These are phyloP conservation scores for Emesis furor DNA, from an alignment of 2,888 invertebrate genomes.

Conservation along the genomic window DNA sequence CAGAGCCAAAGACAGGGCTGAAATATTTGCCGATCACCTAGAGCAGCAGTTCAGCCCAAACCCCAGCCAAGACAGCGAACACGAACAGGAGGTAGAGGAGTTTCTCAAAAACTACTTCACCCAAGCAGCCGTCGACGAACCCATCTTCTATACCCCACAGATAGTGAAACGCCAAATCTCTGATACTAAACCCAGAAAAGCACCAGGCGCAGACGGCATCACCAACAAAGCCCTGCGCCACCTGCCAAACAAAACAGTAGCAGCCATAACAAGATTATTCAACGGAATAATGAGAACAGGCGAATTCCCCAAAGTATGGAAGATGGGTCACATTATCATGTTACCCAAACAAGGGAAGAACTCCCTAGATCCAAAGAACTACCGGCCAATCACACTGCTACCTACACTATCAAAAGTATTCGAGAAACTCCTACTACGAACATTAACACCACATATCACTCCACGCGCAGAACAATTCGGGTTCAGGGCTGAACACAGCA, in stretches of 20 bases:
- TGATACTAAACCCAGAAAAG: slow-evolving; percentile 44
- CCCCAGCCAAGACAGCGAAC: neutral
- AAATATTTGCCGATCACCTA: too few relatives aligned
- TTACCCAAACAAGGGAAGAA: slow-evolving; percentile 72
- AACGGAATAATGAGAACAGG: slow-evolving; percentile 62
- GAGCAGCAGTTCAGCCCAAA: slow-evolving; percentile 20
- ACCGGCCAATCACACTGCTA: slow-evolving; percentile 68
- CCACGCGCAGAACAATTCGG: too few relatives aligned
- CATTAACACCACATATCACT: too few relatives aligned
- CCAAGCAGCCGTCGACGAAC: neutral
- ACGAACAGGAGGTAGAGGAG: neutral
- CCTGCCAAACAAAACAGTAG: slow-evolving; percentile 34
- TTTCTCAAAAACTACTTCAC: neutral
- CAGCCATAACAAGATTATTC: slow-evolving; percentile 45
- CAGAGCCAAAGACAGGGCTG: slow-evolving; percentile 44
- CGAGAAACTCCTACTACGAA: slow-evolving; percentile 63
- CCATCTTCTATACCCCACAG: slow-evolving; percentile 47
- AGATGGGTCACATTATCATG: slow-evolving; percentile 64
- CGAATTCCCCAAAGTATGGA: slow-evolving; percentile 58
- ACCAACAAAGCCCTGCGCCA: slow-evolving; percentile 45
- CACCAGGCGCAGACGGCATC: slow-evolving; percentile 60
- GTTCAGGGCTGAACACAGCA: too few relatives aligned
- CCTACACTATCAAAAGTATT: slow-evolving; percentile 64
- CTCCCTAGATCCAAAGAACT: slow-evolving; percentile 51
- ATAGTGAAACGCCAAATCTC: too few relatives aligned